Evolutionary conservation across 1,140 invertebrate species (phyloP).

Genomic region (Drosophila triauraria): DNA sequence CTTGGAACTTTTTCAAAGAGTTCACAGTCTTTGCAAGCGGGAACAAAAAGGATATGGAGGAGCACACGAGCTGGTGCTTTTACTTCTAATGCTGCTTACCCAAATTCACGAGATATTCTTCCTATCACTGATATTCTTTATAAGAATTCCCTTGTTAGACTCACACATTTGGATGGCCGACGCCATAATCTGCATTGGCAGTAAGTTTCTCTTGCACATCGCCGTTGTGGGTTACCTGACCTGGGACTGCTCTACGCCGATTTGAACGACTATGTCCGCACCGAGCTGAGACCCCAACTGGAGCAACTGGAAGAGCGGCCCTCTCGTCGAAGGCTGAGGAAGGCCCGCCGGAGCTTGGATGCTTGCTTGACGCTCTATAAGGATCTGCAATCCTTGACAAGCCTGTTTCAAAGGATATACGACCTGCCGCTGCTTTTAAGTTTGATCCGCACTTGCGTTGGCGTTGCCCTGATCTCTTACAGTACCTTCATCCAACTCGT

Average conservation of each 20-base stretch:
- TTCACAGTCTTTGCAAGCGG: not conserved
- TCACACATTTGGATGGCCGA: not conserved
- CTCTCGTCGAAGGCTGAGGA: not conserved
- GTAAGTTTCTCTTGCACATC: constrained; percentile 11
- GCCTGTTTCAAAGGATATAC: constrained; percentile 19
- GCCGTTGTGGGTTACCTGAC: constrained; percentile 40
- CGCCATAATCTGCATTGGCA: not conserved
- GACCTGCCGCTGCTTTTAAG: constrained; percentile 35
- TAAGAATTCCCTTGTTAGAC: rapidly evolving
- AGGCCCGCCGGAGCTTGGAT: not conserved
- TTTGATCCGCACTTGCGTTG: constrained; percentile 5
- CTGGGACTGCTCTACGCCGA: constrained; percentile 32
- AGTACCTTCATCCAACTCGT: not conserved
- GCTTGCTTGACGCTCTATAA: constrained; percentile 42
- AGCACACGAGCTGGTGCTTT: constrained; percentile 23
- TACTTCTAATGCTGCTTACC: not conserved
- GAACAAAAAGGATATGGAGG: constrained; percentile 20
- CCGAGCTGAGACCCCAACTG: constrained; percentile 20
- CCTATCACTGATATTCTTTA: no score
- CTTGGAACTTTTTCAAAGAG: constrained; percentile 21
- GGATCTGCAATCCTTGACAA: constrained; percentile 24
- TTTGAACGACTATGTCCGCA: constrained; percentile 29
- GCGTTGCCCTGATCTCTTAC: constrained; percentile 17
- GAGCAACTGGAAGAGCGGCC: not conserved
- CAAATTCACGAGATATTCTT: not conserved